These are phyloP conservation scores for Plotosus lineatus DNA, from an alignment of 2,113 vertebrate genomes.

Conservation along the genomic window DNA sequence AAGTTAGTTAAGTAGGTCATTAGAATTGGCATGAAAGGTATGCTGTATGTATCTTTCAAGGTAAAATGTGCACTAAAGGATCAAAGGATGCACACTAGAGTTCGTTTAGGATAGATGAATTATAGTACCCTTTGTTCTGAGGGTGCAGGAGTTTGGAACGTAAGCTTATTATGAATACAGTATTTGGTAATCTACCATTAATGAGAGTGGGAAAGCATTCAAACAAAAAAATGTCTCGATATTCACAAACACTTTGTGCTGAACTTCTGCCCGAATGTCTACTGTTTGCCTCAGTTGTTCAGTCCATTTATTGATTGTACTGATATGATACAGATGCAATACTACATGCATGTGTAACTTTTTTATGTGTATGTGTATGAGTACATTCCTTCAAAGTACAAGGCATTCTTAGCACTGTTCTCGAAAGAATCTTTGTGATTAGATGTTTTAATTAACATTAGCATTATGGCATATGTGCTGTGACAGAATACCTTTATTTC, in stretches of 20 bases:
- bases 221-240: conserved; percentile 22
- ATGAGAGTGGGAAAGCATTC: conserved; percentile 44
- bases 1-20: neutral
- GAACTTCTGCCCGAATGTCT: neutral
- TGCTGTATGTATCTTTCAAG: neutral
- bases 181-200: conserved; percentile 46
- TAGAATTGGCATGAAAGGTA: neutral
- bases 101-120: neutral
- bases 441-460: conserved; percentile 59
- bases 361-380: neutral
- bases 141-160: neutral
- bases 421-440: conserved; percentile 49
- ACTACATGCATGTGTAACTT: conserved; percentile 3
- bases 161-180: conserved; percentile 1
- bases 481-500: conserved; percentile 59
- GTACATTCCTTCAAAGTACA: conserved; percentile 24
- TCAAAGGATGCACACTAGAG: neutral
- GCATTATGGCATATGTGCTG: conserved; percentile 60
- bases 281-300: too few relatives aligned
- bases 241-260: neutral
- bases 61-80: neutral
- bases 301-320: conserved; percentile 9
- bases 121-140: neutral
- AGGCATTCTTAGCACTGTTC: conserved; percentile 34
- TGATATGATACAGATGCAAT: neutral